Evolutionary conservation across 1,140 invertebrate species (phyloP).

Genomic region (Calliopsis andreniformis): DNA sequence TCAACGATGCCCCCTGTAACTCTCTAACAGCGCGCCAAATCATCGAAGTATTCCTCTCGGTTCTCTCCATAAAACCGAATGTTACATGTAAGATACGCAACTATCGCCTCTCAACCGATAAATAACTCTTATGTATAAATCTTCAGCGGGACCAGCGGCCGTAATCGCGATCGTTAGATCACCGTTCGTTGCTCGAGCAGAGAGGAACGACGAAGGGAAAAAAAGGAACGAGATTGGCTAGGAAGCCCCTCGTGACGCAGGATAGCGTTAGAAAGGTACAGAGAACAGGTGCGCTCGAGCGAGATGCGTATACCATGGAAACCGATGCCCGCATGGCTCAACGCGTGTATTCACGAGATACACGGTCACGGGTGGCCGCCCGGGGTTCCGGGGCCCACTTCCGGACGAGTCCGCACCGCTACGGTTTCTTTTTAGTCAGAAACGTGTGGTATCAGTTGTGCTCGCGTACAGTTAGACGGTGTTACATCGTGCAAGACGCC

Average conservation of each 20-base stretch:
- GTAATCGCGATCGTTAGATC: conserved; percentile 10
- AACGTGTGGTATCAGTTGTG: conserved; percentile 70
- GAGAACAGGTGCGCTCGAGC: conserved; percentile 54
- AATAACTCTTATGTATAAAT: conserved; percentile 8
- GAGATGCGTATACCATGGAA: conserved; percentile 36
- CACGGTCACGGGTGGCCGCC: conserved; percentile 79
- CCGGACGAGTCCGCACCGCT: conserved; percentile 75
- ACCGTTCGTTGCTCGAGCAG: conserved; percentile 21
- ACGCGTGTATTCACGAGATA: conserved; percentile 68
- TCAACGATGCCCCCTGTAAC: too few relatives aligned
- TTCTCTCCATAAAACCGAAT: too few relatives aligned
- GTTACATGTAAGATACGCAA: not conserved
- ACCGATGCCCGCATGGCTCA: conserved; percentile 57
- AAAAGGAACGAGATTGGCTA: not conserved
- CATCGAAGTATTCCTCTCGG: too few relatives aligned
- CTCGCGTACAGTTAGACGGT: conserved; percentile 65
- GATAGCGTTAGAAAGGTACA: conserved; percentile 52
- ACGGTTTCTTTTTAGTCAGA: conserved; percentile 74
- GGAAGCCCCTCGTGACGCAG: not conserved
- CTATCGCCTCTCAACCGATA: not conserved
- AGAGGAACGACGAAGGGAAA: not conserved
- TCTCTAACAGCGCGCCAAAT: too few relatives aligned
- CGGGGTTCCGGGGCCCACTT: conserved; percentile 79
- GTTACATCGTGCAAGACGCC: conserved; percentile 39
- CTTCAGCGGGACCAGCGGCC: not conserved